Conservation (phyloP, 2,888 invertebrate species). For the Ophioninae sp. region DNA sequence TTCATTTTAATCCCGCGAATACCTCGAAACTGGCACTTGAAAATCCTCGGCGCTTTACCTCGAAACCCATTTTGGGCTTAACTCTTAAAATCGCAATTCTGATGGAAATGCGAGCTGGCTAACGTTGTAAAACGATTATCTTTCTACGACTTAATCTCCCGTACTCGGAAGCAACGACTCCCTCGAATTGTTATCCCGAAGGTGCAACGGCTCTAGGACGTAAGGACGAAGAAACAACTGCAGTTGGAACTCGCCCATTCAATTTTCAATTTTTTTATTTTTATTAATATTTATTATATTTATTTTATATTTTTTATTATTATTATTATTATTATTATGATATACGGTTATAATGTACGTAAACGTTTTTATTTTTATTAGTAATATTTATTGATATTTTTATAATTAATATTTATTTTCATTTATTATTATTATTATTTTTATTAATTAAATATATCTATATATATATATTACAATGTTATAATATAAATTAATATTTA, state of each 20-base stretch:
- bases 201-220: neutral
- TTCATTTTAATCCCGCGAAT: slow-evolving; percentile 26
- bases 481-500: no score
- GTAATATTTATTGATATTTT: no score
- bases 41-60: neutral
- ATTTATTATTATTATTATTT: no score
- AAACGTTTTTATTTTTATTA: no score
- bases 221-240: neutral
- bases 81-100: neutral
- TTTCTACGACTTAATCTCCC: neutral
- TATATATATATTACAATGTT: no score
- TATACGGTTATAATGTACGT: no score
- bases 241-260: neutral
- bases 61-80: neutral
- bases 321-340: no score
- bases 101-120: neutral
- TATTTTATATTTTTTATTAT: no score
- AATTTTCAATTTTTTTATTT: no score
- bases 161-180: neutral
- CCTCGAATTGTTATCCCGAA: neutral
- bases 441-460: no score
- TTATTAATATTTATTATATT: no score
- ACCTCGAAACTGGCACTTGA: slow-evolving; percentile 38
- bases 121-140: neutral
- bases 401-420: no score